A percentile compares a stretch with the other conserved stretches of the same genome.
phyloP scores from a whole-genome alignment of 2,113 vertebrate species.

The Phrynocephalus versicolor region DNA sequence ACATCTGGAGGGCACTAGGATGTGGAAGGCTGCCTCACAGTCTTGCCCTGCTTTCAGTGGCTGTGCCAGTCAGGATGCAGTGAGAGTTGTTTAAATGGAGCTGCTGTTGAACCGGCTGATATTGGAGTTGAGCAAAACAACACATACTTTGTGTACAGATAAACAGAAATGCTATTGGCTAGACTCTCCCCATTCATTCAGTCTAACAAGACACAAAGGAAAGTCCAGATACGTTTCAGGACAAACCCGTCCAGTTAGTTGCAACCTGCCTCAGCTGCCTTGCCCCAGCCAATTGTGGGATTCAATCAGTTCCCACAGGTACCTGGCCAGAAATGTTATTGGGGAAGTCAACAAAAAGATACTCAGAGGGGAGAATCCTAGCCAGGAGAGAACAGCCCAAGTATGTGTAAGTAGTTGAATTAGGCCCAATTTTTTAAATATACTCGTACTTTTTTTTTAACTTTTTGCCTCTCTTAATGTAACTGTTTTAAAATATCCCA shows the following conservation, averaged over 20 bases:
- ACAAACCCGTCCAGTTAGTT: not conserved
- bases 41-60: not conserved
- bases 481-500: not conserved
- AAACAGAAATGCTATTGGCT: not conserved
- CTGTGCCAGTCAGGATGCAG: not conserved
- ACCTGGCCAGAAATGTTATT: not conserved
- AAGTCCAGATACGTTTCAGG: not conserved
- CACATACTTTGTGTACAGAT: not conserved
- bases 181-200: not conserved
- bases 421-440: not conserved
- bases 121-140: not conserved
- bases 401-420: not conserved
- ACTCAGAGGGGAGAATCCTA: not conserved
- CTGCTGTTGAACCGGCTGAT: not conserved
- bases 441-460: not conserved
- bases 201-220: not conserved
- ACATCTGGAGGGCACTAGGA: not conserved
- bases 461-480: not conserved
- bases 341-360: not conserved
- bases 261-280: not conserved
- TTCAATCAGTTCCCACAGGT: not conserved
- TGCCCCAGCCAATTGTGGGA: rapidly evolving
- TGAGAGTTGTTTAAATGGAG: not conserved
- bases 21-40: not conserved
- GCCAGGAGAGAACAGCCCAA: not conserved